Evolutionary conservation across 2,113 vertebrate species (phyloP).

Genomic region (Lepus timidus): DNA sequence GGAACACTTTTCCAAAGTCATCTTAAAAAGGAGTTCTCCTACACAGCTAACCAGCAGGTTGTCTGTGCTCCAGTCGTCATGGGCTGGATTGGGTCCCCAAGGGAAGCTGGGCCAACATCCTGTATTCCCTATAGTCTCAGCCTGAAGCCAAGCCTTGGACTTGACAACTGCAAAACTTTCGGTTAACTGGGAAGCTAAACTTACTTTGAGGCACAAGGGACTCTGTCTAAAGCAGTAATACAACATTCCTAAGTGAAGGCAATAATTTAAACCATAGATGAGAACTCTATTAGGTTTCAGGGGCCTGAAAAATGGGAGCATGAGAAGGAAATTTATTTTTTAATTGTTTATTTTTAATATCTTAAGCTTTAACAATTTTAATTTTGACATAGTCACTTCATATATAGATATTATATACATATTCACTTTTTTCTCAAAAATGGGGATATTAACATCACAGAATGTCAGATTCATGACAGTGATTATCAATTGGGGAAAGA

Average conservation of each 20-base stretch:
- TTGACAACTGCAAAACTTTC: background rate
- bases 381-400: too few species aligned
- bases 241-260: background rate
- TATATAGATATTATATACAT: too few species aligned
- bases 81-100: background rate
- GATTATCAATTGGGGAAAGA: too few species aligned
- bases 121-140: conserved; percentile 31
- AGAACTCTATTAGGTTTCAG: background rate
- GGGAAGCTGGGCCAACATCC: background rate
- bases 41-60: background rate
- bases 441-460: too few species aligned
- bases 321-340: background rate
- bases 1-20: background rate
- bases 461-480: too few species aligned
- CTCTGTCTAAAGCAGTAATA: background rate
- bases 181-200: background rate
- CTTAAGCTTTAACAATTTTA: too few species aligned
- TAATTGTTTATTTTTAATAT: too few species aligned
- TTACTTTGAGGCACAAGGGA: background rate
- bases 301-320: background rate
- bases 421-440: too few species aligned
- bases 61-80: background rate
- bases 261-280: background rate
- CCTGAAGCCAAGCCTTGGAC: background rate
- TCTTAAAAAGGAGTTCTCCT: background rate